Evolutionary conservation across 2,113 vertebrate genomes (phyloP).

Genomic region (Oncorhynchus mykiss): DNA sequence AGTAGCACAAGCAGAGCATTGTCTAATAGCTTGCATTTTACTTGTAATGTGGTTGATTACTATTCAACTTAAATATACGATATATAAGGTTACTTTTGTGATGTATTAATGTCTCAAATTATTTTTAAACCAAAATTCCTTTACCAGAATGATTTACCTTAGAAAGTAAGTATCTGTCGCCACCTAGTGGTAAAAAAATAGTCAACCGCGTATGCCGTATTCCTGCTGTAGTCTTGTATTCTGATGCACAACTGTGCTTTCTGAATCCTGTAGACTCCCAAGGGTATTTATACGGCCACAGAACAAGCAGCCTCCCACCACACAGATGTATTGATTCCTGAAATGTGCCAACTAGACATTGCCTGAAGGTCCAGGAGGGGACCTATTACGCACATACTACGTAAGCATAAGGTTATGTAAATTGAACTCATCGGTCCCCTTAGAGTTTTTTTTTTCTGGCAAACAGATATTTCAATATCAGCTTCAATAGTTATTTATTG

Average conservation of each 20-base stretch:
- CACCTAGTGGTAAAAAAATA: conserved; percentile 2
- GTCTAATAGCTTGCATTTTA: conserved; percentile 50
- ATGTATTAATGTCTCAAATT: not conserved
- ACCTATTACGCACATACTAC: conserved; percentile 31
- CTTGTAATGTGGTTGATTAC: not conserved
- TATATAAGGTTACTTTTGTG: not conserved
- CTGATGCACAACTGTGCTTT: not conserved
- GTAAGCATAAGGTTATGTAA: conserved; percentile 1
- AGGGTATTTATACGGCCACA: conserved; percentile 43
- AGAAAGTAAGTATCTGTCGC: conserved; percentile 5
- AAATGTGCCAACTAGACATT: conserved; percentile 34
- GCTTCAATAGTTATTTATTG: no score
- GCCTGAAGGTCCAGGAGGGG: conserved; percentile 37
- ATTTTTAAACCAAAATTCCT: not conserved
- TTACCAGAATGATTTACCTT: not conserved
- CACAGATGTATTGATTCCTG: conserved; percentile 48
- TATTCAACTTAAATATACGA: not conserved
- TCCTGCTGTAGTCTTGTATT: not conserved
- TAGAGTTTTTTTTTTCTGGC: no score
- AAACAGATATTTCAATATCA: not conserved
- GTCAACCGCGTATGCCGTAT: no score
- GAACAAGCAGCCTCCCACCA: conserved; percentile 6
- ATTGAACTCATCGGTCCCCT: not conserved
- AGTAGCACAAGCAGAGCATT: conserved; percentile 61
- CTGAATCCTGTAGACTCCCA: not conserved